Evolutionary conservation across 1,140 invertebrate species (phyloP).

Genomic region (Pseudomyrmex flavicornis): DNA sequence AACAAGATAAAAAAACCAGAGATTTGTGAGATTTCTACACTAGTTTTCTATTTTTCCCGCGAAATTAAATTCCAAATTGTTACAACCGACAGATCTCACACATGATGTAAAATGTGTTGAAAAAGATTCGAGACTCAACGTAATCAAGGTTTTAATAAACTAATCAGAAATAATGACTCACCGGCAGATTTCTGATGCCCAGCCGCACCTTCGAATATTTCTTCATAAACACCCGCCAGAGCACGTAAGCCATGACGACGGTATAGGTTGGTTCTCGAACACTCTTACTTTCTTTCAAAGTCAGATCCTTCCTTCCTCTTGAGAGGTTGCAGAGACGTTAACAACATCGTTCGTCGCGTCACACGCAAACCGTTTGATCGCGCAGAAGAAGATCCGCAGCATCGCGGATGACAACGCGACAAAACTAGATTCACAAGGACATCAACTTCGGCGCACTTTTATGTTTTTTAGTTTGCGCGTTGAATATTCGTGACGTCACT

Average conservation of each 20-base stretch:
- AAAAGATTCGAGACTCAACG: too few relatives aligned
- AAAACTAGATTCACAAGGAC: background rate
- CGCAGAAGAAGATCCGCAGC: background rate
- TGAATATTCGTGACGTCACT: background rate
- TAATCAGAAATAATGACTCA: slow-evolving; percentile 73
- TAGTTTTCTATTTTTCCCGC: too few relatives aligned
- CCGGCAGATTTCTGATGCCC: slow-evolving; percentile 83
- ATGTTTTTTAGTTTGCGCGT: background rate
- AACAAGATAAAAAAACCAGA: too few relatives aligned
- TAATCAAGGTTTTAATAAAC: too few relatives aligned
- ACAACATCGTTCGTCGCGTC: background rate
- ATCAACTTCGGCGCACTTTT: background rate
- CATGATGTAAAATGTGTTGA: too few relatives aligned
- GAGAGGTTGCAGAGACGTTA: background rate
- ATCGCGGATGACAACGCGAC: slow-evolving; percentile 31
- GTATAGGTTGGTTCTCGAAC: background rate
- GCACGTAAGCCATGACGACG: slow-evolving; percentile 83
- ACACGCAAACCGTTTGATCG: slow-evolving; percentile 16
- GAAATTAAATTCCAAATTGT: too few relatives aligned
- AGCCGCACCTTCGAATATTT: slow-evolving; percentile 85
- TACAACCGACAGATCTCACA: too few relatives aligned
- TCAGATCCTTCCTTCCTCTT: background rate
- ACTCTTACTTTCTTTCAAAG: background rate
- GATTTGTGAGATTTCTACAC: too few relatives aligned
- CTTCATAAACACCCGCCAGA: slow-evolving; percentile 85